Conservation (phyloP, 2,888 invertebrate genomes). For the Isotomurus palustris region DNA sequence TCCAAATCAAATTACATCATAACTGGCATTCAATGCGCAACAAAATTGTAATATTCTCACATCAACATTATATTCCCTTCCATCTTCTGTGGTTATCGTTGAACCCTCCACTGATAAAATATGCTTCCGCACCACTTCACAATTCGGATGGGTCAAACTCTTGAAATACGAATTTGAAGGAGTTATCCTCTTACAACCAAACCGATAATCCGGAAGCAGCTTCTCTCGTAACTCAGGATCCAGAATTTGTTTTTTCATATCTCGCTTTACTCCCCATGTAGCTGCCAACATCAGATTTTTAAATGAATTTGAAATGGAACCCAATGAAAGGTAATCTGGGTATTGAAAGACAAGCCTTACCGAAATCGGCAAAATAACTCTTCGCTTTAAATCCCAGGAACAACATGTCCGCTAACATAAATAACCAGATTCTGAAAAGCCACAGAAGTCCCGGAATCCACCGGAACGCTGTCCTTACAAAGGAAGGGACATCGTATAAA, state of each 20-base stretch:
- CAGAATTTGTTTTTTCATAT: not conserved
- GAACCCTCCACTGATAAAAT: slow-evolving; percentile 4
- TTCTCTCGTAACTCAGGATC: not conserved
- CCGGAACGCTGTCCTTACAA: slow-evolving; percentile 24
- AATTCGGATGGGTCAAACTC: slow-evolving; percentile 6
- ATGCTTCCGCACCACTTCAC: not conserved
- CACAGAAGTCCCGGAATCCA: too few species aligned
- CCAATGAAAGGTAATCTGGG: too few species aligned
- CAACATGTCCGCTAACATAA: too few species aligned
- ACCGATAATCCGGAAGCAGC: slow-evolving; percentile 13
- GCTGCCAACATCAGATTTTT: too few species aligned
- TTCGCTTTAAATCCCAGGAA: too few species aligned
- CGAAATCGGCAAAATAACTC: too few species aligned
- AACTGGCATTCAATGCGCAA: too few species aligned
- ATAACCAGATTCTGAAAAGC: too few species aligned
- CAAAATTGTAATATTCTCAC: too few species aligned
- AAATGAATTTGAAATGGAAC: too few species aligned
- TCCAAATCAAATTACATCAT: too few species aligned
- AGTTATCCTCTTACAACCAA: slow-evolving; percentile 17
- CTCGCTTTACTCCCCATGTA: not conserved
- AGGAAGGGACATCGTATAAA: slow-evolving; percentile 11
- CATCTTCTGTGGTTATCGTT: slow-evolving; percentile 11
- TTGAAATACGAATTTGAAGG: slow-evolving; percentile 7
- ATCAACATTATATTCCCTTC: not conserved
- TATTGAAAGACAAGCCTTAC: too few species aligned